Base-by-base conservation (phyloP, 1,140 invertebrate species). In the Hesperophylax magnus region DNA sequence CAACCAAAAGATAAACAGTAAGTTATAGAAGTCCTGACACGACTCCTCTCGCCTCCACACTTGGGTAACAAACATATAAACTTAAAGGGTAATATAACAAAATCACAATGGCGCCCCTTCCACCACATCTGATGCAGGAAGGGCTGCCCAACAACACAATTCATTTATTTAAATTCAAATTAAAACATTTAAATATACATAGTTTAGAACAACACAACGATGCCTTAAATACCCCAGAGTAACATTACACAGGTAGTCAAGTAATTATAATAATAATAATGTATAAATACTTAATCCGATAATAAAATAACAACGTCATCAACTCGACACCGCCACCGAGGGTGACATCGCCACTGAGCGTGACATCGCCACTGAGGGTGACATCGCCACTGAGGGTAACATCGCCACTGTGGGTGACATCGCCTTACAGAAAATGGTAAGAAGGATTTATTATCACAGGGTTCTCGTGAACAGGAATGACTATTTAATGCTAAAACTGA, bases 401-500 rank as follows among this genome's bases (percentile, higher is more conserved):
- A 4, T 22, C 4, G 24, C 6, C 27, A 22, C 8, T 7, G 61
- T n/a, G n/a, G n/a, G n/a, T n/a, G n/a, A n/a, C 39, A 47, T 47
- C 20, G 47, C 18, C 11, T 72, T 17, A 72, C 69, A 72, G 69
- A 60, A 77, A 77, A 77, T 67, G 76, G 76, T 77, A 65, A 65
- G 76, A 65, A 77, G 58, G 56, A 53, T 52, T 20, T 71, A 47
- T 77, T 77, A 77, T 77, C 76, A 77, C 76, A 77, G 76, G 76
- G 60, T 67, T 65, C 52, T 76, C 56, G n/a, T 76, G 58, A 76
- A 77, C 76, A 77, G 76, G 76, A 77, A 77, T 77, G 76, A 77
- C 76, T 77, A 77, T 72, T 72, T 54, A 69, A 69, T 34, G 47
- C 69, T 72, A 54, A 67, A 72, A 72, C 69, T 67, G 39, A 47